Conservation (phyloP, 1,140 invertebrate genomes). For the Caligus rogercresseyi region DNA sequence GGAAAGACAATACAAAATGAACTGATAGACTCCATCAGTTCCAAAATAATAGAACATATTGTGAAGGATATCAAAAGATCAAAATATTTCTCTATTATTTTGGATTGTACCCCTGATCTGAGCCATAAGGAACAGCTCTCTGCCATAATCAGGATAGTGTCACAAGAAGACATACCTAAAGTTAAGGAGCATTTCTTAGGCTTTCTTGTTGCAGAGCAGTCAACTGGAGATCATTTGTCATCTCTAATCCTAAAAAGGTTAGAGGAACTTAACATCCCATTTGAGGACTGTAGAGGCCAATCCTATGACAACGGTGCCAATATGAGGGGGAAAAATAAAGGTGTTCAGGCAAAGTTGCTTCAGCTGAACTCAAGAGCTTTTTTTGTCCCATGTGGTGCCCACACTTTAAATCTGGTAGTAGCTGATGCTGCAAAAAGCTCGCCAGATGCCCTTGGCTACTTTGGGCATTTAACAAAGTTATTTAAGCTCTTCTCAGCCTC, state of each 20-base stretch:
- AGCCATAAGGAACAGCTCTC: no score
- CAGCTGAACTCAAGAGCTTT: constrained; percentile 8
- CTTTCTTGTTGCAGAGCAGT: not conserved
- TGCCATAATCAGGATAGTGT: not conserved
- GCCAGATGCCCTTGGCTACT: constrained; percentile 13
- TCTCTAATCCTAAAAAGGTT: no score
- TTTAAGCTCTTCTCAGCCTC: constrained; percentile 24
- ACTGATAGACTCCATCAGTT: not conserved
- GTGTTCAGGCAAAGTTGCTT: constrained; percentile 19
- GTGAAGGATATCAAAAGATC: not conserved
- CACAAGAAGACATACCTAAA: not conserved
- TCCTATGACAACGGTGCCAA: not conserved
- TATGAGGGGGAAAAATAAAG: not conserved
- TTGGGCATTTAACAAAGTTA: constrained; percentile 20
- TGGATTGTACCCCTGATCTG: not conserved
- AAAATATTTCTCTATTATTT: not conserved
- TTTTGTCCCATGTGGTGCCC: constrained; percentile 19
- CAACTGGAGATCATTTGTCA: not conserved
- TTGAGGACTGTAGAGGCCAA: not conserved
- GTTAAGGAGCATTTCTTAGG: not conserved
- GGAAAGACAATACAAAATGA: not conserved
- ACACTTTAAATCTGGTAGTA: constrained; percentile 13
- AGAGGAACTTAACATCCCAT: no score
- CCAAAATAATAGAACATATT: not conserved
- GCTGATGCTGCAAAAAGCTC: constrained; percentile 19